A percentile compares a stretch with the other conserved stretches of the same genome.
phyloP scores from a whole-genome alignment of 2,888 invertebrate species.

The Pyrrhia umbra region DNA sequence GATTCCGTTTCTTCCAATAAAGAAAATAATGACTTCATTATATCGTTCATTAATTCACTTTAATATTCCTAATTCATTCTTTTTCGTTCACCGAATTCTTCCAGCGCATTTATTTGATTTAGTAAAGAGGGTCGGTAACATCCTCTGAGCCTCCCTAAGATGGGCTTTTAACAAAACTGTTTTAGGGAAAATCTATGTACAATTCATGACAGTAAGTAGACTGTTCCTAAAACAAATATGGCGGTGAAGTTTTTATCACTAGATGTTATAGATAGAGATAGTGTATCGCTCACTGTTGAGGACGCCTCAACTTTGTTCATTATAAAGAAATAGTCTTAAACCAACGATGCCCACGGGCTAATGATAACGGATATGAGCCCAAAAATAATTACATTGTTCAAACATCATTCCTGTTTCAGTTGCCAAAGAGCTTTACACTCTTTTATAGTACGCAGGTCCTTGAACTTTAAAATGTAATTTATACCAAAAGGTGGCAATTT shows the following conservation, averaged over 20 bases:
- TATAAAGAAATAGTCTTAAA: too few species aligned
- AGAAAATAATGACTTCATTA: slow-evolving; percentile 47
- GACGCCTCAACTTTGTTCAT: too few species aligned
- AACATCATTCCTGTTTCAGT: too few species aligned
- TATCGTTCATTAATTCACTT: slow-evolving; percentile 50
- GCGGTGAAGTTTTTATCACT: background rate
- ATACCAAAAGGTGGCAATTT: too few species aligned
- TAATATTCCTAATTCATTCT: slow-evolving; percentile 51
- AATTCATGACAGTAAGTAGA: background rate
- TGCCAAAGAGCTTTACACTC: too few species aligned
- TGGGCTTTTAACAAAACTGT: slow-evolving; percentile 13
- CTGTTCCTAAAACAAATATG: background rate
- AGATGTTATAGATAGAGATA: background rate
- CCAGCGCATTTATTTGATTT: slow-evolving; percentile 49
- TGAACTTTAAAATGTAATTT: too few species aligned
- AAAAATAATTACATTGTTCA: too few species aligned
- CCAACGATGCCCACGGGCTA: too few species aligned
- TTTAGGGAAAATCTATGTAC: background rate
- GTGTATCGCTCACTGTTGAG: too few species aligned
- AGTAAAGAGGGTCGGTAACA: slow-evolving; percentile 41
- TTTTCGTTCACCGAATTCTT: slow-evolving; percentile 31
- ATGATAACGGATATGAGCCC: too few species aligned
- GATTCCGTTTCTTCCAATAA: slow-evolving; percentile 22
- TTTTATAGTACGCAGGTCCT: too few species aligned
- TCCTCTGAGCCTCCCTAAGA: slow-evolving; percentile 2